Percentiles rank a stretch among this genome's conserved stretches.
These are phyloP conservation scores for Cyclargus thomasi DNA, from an alignment of 1,140 invertebrate genomes.

Conservation along the genomic window DNA sequence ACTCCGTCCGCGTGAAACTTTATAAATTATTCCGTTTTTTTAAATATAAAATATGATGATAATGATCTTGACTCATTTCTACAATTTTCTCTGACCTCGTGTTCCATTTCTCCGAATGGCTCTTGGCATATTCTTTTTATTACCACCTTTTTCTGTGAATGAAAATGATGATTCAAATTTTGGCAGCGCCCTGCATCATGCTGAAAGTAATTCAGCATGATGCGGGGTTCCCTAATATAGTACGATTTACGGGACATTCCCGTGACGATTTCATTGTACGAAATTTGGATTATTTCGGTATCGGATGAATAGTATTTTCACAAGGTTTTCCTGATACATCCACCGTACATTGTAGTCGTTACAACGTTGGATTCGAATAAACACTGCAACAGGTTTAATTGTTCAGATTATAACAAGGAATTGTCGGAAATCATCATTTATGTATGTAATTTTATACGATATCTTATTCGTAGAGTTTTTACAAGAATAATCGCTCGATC, in stretches of 20 bases:
- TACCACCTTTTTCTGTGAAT: slow-evolving; percentile 40
- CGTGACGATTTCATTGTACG: background rate
- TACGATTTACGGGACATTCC: slow-evolving; percentile 4
- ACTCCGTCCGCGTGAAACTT: too few species aligned
- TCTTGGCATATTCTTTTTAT: slow-evolving; percentile 17
- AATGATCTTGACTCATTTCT: background rate
- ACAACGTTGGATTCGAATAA: background rate
- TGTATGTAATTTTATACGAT: background rate
- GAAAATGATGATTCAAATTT: slow-evolving; percentile 52
- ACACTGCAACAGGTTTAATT: background rate
- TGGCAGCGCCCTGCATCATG: slow-evolving; percentile 38
- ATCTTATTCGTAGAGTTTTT: background rate
- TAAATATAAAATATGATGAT: background rate
- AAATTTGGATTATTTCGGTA: background rate
- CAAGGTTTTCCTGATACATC: background rate
- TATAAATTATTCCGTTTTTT: too few species aligned
- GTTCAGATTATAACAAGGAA: background rate
- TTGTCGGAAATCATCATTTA: background rate
- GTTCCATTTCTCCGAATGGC: slow-evolving; percentile 6
- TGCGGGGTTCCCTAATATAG: background rate
- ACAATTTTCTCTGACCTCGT: background rate
- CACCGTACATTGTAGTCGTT: background rate
- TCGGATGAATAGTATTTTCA: background rate
- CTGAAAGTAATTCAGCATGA: background rate
- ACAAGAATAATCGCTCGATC: too few species aligned